A percentile compares a stretch with the other conserved stretches of the same genome.
Evolutionary conservation across 2,888 invertebrate species (phyloP).

Genomic region (Polyploca ridens): DNA sequence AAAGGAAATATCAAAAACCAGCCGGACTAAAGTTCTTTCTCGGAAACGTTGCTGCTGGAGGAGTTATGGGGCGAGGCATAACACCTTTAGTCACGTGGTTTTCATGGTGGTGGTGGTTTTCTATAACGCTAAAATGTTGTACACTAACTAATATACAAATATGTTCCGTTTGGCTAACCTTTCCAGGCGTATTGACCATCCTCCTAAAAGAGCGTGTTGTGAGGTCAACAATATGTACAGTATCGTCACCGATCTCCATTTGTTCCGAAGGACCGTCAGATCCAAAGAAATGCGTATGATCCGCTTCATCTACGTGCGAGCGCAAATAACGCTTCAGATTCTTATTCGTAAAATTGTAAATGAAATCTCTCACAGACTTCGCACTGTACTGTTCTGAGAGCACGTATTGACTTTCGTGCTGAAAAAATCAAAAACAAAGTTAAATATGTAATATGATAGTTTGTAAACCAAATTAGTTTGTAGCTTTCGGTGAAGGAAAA

Average conservation of each 20-base stretch:
- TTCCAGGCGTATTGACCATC: conserved; percentile 84
- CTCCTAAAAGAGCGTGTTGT: conserved; percentile 86
- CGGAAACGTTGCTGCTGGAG: too few species aligned
- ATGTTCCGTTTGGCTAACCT: conserved; percentile 70
- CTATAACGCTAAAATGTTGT: too few species aligned
- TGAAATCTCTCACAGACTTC: conserved; percentile 79
- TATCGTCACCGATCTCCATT: conserved; percentile 44
- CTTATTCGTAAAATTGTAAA: conserved; percentile 79
- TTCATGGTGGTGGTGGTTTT: too few species aligned
- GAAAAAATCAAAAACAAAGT: conserved; percentile 39
- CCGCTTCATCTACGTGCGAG: conserved; percentile 60
- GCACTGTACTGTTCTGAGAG: conserved; percentile 81
- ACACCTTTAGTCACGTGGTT: too few species aligned
- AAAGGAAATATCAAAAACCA: too few species aligned
- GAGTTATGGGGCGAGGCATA: too few species aligned
- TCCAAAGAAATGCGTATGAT: conserved; percentile 74
- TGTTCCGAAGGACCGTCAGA: conserved; percentile 44
- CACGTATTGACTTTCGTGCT: conserved; percentile 89
- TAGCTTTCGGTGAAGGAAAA: too few species aligned
- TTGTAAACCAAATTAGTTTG: not conserved
- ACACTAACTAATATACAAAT: not conserved
- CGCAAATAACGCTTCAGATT: conserved; percentile 68
- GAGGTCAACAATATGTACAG: conserved; percentile 86
- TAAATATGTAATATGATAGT: not conserved
- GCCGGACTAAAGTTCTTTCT: too few species aligned